Evolutionary conservation across 2,113 vertebrate species (phyloP).

Genomic region (Calcarius ornatus): DNA sequence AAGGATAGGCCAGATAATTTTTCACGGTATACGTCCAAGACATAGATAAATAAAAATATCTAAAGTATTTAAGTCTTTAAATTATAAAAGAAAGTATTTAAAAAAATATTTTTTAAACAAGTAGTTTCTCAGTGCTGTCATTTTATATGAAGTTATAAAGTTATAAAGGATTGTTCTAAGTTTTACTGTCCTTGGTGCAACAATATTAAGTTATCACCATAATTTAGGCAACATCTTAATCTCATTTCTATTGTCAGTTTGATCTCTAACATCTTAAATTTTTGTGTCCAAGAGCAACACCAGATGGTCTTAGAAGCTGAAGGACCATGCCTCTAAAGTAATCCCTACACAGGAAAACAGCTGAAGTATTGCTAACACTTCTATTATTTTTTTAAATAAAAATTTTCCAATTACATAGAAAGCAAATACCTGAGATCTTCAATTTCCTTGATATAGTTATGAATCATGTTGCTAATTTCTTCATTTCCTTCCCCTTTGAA

Average conservation of each 20-base stretch:
- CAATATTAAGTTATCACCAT: neutral
- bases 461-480: constrained; percentile 96
- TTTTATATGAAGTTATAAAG: neutral
- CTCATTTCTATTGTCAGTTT: neutral
- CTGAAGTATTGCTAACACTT: neutral
- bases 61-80: neutral
- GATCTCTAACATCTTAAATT: neutral
- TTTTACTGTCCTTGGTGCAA: neutral
- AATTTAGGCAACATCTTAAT: neutral
- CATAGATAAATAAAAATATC: neutral
- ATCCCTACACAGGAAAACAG: neutral
- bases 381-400: neutral
- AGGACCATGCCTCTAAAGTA: neutral
- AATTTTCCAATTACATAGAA: neutral
- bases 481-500: constrained; percentile 91
- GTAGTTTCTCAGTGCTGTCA: neutral
- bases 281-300: neutral
- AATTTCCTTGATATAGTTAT: constrained; percentile 98
- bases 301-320: neutral
- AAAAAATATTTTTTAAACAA: neutral
- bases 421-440: constrained; percentile 91
- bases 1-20: neutral
- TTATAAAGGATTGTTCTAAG: fast-evolving
- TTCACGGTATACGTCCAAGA: neutral
- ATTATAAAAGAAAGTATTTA: neutral